Evolutionary conservation across 2,888 invertebrate genomes (phyloP).

Genomic region (Merodon equestris): DNA sequence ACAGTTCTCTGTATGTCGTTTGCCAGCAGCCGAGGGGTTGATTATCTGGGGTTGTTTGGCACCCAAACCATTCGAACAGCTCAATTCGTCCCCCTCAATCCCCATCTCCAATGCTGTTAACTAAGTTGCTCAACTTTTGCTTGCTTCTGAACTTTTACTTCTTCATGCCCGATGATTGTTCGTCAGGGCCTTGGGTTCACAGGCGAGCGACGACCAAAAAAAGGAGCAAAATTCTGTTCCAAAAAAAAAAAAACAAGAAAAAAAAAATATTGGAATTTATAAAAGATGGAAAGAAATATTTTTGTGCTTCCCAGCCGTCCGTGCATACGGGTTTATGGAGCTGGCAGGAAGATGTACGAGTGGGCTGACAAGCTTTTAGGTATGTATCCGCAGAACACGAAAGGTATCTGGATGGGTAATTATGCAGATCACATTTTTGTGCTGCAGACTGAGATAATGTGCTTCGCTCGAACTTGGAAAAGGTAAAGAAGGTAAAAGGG

Average conservation of each 20-base stretch:
- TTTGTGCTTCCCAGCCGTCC: constrained; percentile 56
- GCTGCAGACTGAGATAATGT: constrained; percentile 27
- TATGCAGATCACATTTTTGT: constrained; percentile 56
- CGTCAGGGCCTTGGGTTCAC: constrained; percentile 69
- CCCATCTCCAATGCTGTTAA: constrained; percentile 64
- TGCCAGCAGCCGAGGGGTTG: constrained; percentile 49
- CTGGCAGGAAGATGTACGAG: too few relatives aligned
- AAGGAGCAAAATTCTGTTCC: constrained; percentile 30
- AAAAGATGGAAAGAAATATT: constrained; percentile 67
- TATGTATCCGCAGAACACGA: constrained; percentile 23
- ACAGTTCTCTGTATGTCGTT: constrained; percentile 52
- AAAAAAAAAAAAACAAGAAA: constrained; percentile 23
- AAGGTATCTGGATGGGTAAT: constrained; percentile 66
- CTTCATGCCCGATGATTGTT: constrained; percentile 69
- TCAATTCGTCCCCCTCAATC: constrained; percentile 55
- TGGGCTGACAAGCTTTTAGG: background rate
- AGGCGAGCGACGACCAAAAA: constrained; percentile 40
- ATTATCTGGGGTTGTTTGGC: constrained; percentile 52
- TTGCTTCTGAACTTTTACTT: constrained; percentile 69
- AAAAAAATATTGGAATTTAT: constrained; percentile 49
- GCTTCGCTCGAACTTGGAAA: constrained; percentile 17
- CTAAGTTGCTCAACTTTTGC: constrained; percentile 70
- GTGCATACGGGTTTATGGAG: background rate
- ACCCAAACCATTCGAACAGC: constrained; percentile 61
- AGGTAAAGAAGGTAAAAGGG: too few relatives aligned